These are phyloP conservation scores for Mythimna vitellina DNA, from an alignment of 2,888 invertebrate genomes.

Conservation along the genomic window DNA sequence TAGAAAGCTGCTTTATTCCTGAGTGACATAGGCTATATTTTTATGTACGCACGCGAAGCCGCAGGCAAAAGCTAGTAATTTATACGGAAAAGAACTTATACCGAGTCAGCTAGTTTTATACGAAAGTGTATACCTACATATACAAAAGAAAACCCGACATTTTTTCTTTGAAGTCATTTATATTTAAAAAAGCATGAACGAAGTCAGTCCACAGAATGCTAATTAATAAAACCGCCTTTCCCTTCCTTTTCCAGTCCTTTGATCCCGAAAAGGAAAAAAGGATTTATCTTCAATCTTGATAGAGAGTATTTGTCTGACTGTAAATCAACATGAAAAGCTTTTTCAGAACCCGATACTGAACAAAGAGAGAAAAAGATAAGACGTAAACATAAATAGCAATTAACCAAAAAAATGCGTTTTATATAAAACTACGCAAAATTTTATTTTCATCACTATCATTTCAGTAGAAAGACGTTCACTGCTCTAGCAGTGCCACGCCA, in stretches of 20 bases:
- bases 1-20: too few relatives aligned
- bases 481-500: too few relatives aligned
- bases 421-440: neutral
- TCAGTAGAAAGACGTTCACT: too few relatives aligned
- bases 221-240: slow-evolving; percentile 17
- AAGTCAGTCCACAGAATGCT: neutral
- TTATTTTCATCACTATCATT: neutral
- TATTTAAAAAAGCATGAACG: slow-evolving; percentile 1
- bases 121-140: too few relatives aligned
- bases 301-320: slow-evolving; percentile 28
- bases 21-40: too few relatives aligned
- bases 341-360: slow-evolving; percentile 11
- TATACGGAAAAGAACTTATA: too few relatives aligned
- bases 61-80: too few relatives aligned
- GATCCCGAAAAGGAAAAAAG: slow-evolving; percentile 27
- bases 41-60: too few relatives aligned
- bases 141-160: too few relatives aligned
- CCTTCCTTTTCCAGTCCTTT: neutral
- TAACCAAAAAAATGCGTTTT: neutral
- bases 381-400: neutral
- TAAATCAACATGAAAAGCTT: slow-evolving; percentile 23
- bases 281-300: slow-evolving; percentile 33
- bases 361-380: slow-evolving; percentile 15
- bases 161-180: neutral
- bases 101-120: too few relatives aligned